Evolutionary conservation across 2,888 invertebrate species (phyloP).

Genomic region (Nomada lathburiana): DNA sequence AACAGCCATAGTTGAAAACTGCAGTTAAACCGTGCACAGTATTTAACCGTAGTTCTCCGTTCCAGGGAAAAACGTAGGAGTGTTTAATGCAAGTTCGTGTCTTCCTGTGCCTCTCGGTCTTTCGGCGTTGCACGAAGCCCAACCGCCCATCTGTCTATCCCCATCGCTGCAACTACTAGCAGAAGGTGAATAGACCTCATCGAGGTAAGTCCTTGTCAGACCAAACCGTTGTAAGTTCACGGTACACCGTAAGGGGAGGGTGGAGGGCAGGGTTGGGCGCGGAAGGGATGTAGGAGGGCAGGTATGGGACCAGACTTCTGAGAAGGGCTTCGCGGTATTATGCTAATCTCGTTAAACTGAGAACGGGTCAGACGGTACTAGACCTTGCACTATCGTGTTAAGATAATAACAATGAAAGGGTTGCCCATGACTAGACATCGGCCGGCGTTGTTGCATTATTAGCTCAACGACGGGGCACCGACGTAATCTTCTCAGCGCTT

Average conservation of each 20-base stretch:
- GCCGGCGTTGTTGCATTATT: constrained; percentile 66
- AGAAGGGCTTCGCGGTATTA: constrained; percentile 82
- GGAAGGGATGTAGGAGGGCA: constrained; percentile 29
- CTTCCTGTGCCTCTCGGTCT: constrained; percentile 5
- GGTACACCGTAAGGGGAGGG: constrained; percentile 8
- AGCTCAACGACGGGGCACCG: constrained; percentile 62
- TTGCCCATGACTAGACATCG: constrained; percentile 65
- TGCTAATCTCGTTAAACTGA: constrained; percentile 82
- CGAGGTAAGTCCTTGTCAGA: constrained; percentile 48
- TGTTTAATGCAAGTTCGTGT: constrained; percentile 38
- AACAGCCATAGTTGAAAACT: constrained; percentile 27
- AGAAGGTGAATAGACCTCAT: constrained; percentile 49
- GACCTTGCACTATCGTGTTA: constrained; percentile 79
- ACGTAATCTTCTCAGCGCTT: constrained; percentile 69
- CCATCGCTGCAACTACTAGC: constrained; percentile 29
- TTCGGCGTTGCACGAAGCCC: constrained; percentile 25
- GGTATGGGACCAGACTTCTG: constrained; percentile 70
- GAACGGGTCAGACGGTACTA: constrained; percentile 80
- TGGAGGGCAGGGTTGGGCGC: not conserved
- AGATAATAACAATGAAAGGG: constrained; percentile 79
- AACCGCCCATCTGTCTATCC: constrained; percentile 33
- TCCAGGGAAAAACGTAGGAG: constrained; percentile 29
- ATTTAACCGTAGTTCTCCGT: constrained; percentile 33
- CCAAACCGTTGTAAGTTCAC: constrained; percentile 26
- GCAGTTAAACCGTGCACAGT: constrained; percentile 41